Evolutionary conservation across 2,113 vertebrate genomes (phyloP).

Genomic region (Geococcyx californianus): DNA sequence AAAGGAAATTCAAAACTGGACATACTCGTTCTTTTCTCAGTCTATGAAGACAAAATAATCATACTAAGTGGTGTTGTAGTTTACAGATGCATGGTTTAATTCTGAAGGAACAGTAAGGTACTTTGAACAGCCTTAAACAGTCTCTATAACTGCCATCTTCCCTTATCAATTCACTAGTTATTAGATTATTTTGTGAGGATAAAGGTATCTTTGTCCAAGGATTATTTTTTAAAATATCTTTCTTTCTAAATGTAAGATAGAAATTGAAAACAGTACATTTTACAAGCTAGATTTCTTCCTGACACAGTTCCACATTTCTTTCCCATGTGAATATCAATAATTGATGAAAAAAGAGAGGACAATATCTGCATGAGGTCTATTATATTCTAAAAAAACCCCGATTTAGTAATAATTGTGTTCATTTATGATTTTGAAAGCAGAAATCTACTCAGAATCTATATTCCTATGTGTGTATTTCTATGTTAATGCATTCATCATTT

Average conservation of each 20-base stretch:
- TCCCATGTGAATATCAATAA: neutral
- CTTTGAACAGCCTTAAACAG: rapidly evolving
- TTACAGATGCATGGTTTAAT: neutral
- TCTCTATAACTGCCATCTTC: neutral
- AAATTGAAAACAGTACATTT: neutral
- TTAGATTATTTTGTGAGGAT: neutral
- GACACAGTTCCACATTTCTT: neutral
- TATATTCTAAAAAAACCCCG: neutral
- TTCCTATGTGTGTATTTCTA: neutral
- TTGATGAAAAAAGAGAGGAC: neutral
- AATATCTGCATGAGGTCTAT: neutral
- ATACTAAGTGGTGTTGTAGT: neutral
- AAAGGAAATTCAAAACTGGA: neutral
- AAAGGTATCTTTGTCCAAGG: neutral
- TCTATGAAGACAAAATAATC: neutral
- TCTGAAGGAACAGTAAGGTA: neutral
- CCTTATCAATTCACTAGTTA: neutral
- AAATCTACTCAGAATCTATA: neutral
- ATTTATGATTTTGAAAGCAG: neutral
- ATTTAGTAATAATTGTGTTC: neutral
- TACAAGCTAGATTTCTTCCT: neutral
- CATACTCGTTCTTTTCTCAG: neutral
- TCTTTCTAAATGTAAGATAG: neutral
- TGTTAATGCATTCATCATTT: neutral
- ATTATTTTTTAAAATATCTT: neutral